Base-by-base conservation (phyloP, 2,888 invertebrate genomes). In the Dascillus cervinus region DNA sequence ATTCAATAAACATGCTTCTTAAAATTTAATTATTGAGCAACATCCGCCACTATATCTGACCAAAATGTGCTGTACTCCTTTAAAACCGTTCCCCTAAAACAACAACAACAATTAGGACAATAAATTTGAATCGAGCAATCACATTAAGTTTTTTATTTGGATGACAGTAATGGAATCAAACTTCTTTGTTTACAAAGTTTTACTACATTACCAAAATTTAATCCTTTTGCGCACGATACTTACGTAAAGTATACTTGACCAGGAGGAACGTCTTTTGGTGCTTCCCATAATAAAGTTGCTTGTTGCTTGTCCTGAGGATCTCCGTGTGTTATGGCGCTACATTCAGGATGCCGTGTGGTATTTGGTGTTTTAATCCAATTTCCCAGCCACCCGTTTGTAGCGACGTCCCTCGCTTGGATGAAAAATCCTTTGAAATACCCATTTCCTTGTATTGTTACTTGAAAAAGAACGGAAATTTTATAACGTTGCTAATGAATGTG, bases 181-280 rank as follows among this genome's bases (percentile, higher is more conserved):
- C n/a, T n/a, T n/a, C n/a, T n/a, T n/a, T n/a, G n/a, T n/a, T n/a
- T n/a, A n/a, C n/a, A n/a, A n/a, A n/a, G n/a, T n/a, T n/a, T n/a
- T n/a, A n/a, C n/a, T n/a, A n/a, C n/a, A n/a, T n/a, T n/a, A n/a
- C n/a, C n/a, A n/a, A n/a, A n/a, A n/a, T n/a, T n/a, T n/a, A 17
- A 8, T 17, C 17, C 17, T 17, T 17, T 17, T 17, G n/a, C n/a
- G 20, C 9, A 4, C 9, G 26, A 19, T 28, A 74, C 82, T 79
- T 69, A 86, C 86, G 85, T 85, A 55, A 87, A 87, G 58, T 82
- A 86, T 25, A 87, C 85, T 45, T 72, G 72, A 44, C 85, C 86
- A 5, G 64, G 65, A 29, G 46, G 49, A 1, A 71, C 63, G 46
- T 80, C 69, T 2, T 69, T 62, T 1, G 86, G 86, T 1, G 85